Evolutionary conservation across 1,140 invertebrate genomes (phyloP).

Genomic region (Venturia canescens): DNA sequence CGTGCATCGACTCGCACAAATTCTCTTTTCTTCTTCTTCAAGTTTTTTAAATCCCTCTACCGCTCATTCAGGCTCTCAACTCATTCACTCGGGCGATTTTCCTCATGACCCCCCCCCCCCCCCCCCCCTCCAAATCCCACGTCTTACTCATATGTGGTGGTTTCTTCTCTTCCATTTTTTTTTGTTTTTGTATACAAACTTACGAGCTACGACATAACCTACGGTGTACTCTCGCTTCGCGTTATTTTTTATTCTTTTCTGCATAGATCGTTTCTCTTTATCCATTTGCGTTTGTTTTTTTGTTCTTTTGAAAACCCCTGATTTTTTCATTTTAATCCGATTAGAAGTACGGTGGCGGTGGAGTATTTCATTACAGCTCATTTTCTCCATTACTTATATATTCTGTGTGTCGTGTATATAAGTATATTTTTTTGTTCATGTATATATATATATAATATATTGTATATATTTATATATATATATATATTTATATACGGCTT

Average conservation of each 20-base stretch:
- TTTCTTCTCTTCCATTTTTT: slow-evolving; percentile 32
- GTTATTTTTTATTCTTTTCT: slow-evolving; percentile 12
- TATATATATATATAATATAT: background rate
- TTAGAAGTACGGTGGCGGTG: slow-evolving; percentile 73
- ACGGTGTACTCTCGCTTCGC: slow-evolving; percentile 67
- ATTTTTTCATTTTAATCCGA: slow-evolving; percentile 56
- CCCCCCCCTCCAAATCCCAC: slow-evolving; percentile 50
- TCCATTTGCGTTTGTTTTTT: background rate
- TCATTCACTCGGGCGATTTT: slow-evolving; percentile 39
- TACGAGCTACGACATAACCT: slow-evolving; percentile 70
- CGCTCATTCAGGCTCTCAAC: slow-evolving; percentile 27
- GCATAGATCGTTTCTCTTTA: slow-evolving; percentile 7
- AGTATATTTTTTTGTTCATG: slow-evolving; percentile 41
- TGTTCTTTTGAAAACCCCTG: slow-evolving; percentile 9
- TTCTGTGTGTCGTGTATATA: slow-evolving; percentile 45
- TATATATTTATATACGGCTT: slow-evolving; percentile 56
- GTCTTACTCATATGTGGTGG: slow-evolving; percentile 56
- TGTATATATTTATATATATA: too few relatives aligned
- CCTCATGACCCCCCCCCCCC: slow-evolving; percentile 32
- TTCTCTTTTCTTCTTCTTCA: slow-evolving; percentile 7
- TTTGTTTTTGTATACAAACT: slow-evolving; percentile 74
- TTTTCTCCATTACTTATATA: slow-evolving; percentile 60
- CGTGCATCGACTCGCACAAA: slow-evolving; percentile 34
- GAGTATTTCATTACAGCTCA: slow-evolving; percentile 75
- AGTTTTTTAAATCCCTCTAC: background rate